Evolutionary conservation across 2,113 vertebrate species (phyloP).

Genomic region (Silurus asotus): DNA sequence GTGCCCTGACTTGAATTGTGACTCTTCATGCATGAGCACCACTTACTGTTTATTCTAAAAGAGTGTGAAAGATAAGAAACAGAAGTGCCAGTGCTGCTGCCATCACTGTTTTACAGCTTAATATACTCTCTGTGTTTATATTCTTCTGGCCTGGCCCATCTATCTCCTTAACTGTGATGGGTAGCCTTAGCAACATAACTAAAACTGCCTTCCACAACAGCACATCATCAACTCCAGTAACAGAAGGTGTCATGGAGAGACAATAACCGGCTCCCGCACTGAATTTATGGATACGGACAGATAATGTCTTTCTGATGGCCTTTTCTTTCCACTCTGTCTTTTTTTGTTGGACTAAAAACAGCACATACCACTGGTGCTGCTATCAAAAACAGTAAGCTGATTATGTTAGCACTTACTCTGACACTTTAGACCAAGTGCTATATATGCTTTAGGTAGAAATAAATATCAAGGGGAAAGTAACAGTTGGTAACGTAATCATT

Average conservation of each 20-base stretch:
- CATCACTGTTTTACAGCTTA: constrained; percentile 9
- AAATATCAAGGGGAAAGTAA: too few species aligned
- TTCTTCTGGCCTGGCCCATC: constrained; percentile 10
- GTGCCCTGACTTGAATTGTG: background rate
- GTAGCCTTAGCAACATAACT: background rate
- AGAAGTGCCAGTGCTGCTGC: constrained; percentile 11
- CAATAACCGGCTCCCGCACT: constrained; percentile 34
- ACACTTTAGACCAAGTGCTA: background rate
- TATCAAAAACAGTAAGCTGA: background rate
- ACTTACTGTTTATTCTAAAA: constrained; percentile 22
- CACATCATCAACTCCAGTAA: constrained; percentile 23
- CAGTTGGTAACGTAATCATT: too few species aligned
- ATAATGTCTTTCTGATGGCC: background rate
- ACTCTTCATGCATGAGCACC: background rate
- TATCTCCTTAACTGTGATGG: background rate
- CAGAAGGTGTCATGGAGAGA: constrained; percentile 20
- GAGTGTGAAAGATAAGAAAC: constrained; percentile 9
- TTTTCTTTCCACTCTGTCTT: background rate
- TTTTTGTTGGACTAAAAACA: background rate
- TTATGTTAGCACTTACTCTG: background rate
- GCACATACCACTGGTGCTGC: background rate
- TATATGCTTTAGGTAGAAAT: background rate
- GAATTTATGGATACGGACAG: constrained; percentile 26
- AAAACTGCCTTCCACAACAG: constrained; percentile 2
- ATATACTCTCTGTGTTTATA: constrained; percentile 29